A percentile compares a stretch with the other conserved stretches of the same genome.
These are phyloP conservation scores for Carollia perspicillata DNA, from an alignment of 2,113 vertebrate species.

Conservation along the genomic window DNA sequence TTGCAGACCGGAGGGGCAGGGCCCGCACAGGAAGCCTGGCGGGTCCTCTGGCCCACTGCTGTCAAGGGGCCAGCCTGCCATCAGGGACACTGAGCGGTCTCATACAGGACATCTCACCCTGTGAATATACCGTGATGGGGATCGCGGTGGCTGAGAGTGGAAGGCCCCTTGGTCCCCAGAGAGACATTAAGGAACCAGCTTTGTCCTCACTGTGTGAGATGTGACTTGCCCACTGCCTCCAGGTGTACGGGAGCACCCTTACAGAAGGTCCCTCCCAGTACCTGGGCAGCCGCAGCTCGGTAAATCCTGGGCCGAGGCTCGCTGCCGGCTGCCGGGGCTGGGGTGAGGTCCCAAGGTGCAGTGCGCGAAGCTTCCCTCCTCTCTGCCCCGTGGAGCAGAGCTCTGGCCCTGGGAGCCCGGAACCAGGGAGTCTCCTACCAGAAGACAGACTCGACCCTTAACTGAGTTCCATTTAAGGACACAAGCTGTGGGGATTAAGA, in stretches of 20 bases:
- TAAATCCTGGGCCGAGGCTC: constrained; percentile 30
- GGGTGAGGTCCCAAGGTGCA: background rate
- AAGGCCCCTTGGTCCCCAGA: accelerated
- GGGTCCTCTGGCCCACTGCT: accelerated
- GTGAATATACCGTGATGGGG: accelerated
- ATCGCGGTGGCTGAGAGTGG: background rate
- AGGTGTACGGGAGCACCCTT: accelerated
- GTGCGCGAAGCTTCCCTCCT: background rate
- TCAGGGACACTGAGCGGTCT: background rate
- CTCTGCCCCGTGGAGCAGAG: background rate
- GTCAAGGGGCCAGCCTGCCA: background rate
- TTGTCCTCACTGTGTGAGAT: accelerated
- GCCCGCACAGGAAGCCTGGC: background rate
- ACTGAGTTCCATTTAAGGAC: background rate
- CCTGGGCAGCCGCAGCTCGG: background rate
- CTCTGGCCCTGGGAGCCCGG: background rate
- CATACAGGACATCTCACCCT: background rate
- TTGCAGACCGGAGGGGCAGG: accelerated
- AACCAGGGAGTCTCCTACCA: background rate
- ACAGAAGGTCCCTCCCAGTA: no score
- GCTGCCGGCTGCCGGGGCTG: background rate
- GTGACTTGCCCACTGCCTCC: accelerated
- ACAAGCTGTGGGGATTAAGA: constrained; percentile 41
- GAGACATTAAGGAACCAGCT: background rate
- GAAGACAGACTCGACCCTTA: background rate